phyloP scores from a whole-genome alignment of 37 sponge, comb jelly and placozoan species.

The Ephydatia muelleri region DNA sequence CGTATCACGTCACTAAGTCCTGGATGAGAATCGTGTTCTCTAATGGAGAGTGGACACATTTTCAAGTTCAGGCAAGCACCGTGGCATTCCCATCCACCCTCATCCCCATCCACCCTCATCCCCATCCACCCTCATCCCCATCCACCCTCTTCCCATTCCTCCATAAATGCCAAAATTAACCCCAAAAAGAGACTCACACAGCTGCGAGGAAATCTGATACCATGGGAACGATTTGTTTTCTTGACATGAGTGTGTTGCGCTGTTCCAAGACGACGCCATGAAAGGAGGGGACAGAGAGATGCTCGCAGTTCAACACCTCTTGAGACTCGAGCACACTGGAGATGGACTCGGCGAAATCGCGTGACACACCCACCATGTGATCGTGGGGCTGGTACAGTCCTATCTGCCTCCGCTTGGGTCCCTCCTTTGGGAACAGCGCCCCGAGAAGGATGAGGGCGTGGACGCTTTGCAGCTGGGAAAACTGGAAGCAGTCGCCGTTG shows the following conservation, averaged over 20 bases:
- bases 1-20: no score
- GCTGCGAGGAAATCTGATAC: constrained; percentile 23
- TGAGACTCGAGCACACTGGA: constrained; percentile 36
- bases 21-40: no score
- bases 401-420: constrained; percentile 19
- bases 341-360: constrained; percentile 35
- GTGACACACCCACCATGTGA: background rate
- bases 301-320: constrained; percentile 23
- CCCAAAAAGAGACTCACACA: constrained; percentile 32
- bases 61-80: no score
- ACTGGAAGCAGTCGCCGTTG: background rate
- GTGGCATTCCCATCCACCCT: no score
- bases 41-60: no score
- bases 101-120: no score
- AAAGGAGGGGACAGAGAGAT: background rate
- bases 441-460: constrained; percentile 39
- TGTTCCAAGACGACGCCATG: constrained; percentile 53
- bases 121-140: no score
- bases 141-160: no score
- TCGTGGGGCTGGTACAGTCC: constrained; percentile 39
- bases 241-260: constrained; percentile 40
- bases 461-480: constrained; percentile 5
- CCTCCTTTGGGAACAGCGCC: background rate
- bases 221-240: constrained; percentile 73
- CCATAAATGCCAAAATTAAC: no score